Base-by-base conservation (phyloP, 2,113 vertebrate genomes). In the Zapus hudsonius region DNA sequence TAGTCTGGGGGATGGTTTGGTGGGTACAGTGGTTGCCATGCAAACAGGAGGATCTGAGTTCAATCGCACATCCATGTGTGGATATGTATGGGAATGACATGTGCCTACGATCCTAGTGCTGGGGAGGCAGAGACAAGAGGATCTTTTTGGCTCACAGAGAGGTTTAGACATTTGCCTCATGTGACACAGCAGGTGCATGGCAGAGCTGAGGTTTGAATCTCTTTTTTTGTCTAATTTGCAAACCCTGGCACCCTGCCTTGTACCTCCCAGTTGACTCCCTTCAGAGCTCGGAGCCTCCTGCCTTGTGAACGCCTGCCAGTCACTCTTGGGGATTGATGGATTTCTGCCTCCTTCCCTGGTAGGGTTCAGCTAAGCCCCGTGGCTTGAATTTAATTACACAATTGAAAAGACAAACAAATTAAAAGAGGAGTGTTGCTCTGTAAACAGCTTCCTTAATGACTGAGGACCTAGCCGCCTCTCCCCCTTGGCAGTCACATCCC, bases 381-480 rank as follows among this genome's bases (percentile, higher is more conserved):
- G 78, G 89, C 87, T 95, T 63, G 73, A 76, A 89, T 92, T 89
- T 95, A 95, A 87, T 94, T 89, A 87, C 81, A 92, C 84, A 94
- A 95, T 81, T 0, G 40, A 92, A 84, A 94, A 94, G 80, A 91
- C 93, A 96, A 96, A 94, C 90, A 89, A 95, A 96, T 95, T 91
- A 94, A 92, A 96, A 92, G 91, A 76, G 85, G 84, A 92, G n/a
- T 36, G 19, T 36, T 33, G 80, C 84, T 96, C 72, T 89, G 72
- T 38, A 91, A 94, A 91, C 66, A 86, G 94, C 84, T 86, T 91
- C 84, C 61, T 85, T 81, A 84, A 81, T 92, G 93, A 95, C 84
- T 22, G 66, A 92, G 90, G 89, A 84, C 91, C 16, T 4, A 6
- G n/a, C 69, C 47, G 36, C 40, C 22, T 61, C n/a, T 61, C 74